Evolutionary conservation across 2,113 vertebrate species (phyloP), one percentile per base, ranked within the genome.

Genomic region (Speoplatyrhinus poulsoni): DNA sequence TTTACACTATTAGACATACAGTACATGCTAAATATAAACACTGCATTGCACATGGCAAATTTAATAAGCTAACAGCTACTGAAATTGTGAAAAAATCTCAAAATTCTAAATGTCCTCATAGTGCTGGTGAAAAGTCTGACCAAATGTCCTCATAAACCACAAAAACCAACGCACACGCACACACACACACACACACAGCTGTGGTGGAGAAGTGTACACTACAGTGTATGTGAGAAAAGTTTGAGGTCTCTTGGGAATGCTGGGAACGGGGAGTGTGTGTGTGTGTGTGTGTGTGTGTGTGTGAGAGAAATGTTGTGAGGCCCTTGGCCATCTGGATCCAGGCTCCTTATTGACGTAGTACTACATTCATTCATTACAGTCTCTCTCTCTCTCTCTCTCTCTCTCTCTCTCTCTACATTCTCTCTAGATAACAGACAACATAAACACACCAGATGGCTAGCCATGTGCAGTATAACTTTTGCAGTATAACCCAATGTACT

Each of bases 251-350:
- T 63, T 60, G 85, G 67, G 82, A 78, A 56, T 0, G 52, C 60
- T 87, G 79, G 82, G 76, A 87, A 84, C 15, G 50, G 15, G 46
- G 33, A 47, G 61, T 5, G 36, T 7, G 36, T 41, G 36, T 47
- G 16, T 16, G 6, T 41, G 36, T 16, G 63, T 67, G 49, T 66
- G 56, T 60, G n/a, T 69, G 19, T 9, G 69, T 50, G 50, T 7
- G 17, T 33, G 36, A 61, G 36, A 13, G 50, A 6, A 3, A 4
- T 60, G 26, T 2, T 12, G 19, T 67, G 56, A 2, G 72, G 75
- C 85, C 47, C 60, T 19, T 1, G 26, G 48, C 79, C 85, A 85
- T 81, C 76, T 86, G 85, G 70, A 60, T 56, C 12, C 9, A 10
- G 50, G 72, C 16, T 59, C 53, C 3, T 70, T 56, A 60, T 70